These are phyloP conservation scores for Hyperoplus immaculatus DNA, from an alignment of 2,797 vertebrate species.

Conservation along the genomic window DNA sequence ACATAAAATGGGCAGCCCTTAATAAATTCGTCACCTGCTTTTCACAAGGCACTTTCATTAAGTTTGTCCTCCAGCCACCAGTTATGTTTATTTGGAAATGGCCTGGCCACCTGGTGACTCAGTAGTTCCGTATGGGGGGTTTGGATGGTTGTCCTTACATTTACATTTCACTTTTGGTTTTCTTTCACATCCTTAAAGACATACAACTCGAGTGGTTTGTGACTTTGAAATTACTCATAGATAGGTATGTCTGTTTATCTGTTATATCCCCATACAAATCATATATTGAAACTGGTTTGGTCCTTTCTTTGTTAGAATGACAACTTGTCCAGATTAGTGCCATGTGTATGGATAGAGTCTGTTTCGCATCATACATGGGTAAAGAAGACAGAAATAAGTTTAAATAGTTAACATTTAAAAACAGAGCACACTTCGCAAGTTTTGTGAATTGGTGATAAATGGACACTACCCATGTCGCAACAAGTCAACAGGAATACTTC, in stretches of 20 bases:
- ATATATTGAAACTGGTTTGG: background rate
- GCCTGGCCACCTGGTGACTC: background rate
- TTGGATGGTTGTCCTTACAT: background rate
- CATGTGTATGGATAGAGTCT: background rate
- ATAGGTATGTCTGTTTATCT: background rate
- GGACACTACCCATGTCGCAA: background rate
- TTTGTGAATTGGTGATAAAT: background rate
- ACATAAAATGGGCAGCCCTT: conserved; percentile 1
- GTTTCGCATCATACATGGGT: background rate
- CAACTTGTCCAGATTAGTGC: background rate
- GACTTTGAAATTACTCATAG: background rate
- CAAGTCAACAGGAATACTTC: conserved; percentile 7
- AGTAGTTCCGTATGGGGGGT: background rate
- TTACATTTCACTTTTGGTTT: background rate
- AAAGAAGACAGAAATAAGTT: background rate
- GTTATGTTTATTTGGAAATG: background rate
- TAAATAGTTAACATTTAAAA: background rate
- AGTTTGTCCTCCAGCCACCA: conserved; percentile 17
- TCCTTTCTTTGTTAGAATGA: background rate
- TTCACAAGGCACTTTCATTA: conserved; percentile 25
- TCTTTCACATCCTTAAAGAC: background rate
- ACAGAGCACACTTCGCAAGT: background rate
- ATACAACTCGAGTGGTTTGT: background rate
- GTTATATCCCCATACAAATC: background rate
- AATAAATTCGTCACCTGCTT: conserved; percentile 11